A percentile compares a stretch with the other conserved stretches of the same genome.
phyloP scores from a whole-genome alignment of 2,888 invertebrate species.

The Parochlus steinenii region DNA sequence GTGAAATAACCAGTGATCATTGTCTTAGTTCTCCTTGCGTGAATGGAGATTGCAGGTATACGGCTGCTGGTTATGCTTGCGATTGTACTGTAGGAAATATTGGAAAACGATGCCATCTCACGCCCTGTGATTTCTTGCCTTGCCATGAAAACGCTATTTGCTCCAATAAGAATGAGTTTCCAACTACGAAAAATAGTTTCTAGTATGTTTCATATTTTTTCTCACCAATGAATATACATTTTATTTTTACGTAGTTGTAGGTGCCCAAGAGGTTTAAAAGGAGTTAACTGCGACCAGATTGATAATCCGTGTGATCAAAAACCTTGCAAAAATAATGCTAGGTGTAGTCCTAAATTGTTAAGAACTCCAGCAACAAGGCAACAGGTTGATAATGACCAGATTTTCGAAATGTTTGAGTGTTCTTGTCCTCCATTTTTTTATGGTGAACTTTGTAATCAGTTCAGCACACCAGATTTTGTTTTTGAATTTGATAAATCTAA shows the following conservation, averaged over 20 bases:
- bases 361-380: slow-evolving; percentile 13
- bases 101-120: slow-evolving; percentile 35
- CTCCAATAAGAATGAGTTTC: slow-evolving; percentile 26
- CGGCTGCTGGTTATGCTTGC: slow-evolving; percentile 31
- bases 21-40: slow-evolving; percentile 32
- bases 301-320: slow-evolving; percentile 26
- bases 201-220: slow-evolving; percentile 19
- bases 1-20: slow-evolving; percentile 33
- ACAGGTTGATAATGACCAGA: slow-evolving; percentile 25
- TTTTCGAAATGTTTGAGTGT: slow-evolving; percentile 21
- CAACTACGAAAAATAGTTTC: slow-evolving; percentile 30
- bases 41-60: slow-evolving; percentile 28
- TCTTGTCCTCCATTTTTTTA: slow-evolving; percentile 34
- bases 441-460: slow-evolving; percentile 34
- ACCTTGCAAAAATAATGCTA: slow-evolving; percentile 30
- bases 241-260: slow-evolving; percentile 30
- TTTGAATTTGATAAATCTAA: slow-evolving; percentile 38
- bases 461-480: slow-evolving; percentile 34
- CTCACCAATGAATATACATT: slow-evolving; percentile 9
- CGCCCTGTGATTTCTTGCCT: slow-evolving; percentile 40
- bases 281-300: slow-evolving; percentile 32
- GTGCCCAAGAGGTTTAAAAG: slow-evolving; percentile 37
- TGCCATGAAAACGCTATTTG: slow-evolving; percentile 33
- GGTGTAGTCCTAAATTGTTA: slow-evolving; percentile 31
- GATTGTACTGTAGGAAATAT: slow-evolving; percentile 33